Base-by-base conservation (phyloP, 1,140 invertebrate species). In the Bombus vancouverensis region DNA sequence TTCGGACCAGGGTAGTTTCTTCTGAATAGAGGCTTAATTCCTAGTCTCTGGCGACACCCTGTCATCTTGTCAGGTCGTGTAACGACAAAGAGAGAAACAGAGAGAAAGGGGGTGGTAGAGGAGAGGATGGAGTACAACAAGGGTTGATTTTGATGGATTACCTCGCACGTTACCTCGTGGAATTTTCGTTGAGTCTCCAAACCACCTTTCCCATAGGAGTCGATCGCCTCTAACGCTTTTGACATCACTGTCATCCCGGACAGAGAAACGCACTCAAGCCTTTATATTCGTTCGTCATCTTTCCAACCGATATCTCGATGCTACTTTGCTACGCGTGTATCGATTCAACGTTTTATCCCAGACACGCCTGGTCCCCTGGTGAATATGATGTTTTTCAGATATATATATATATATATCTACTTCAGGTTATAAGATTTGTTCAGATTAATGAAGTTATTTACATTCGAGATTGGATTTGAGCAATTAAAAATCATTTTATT, bases 1-100 rank as follows among this genome's bases (percentile, higher is more conserved):
- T 94, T 94, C 93, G 92, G 91, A 88, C 88, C 88, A 73, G 83
- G 71, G 77, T 47, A 85, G 88, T 91, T 92, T 92, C 89, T 92
- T 91, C 85, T 94, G 93, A 94, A 94, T 94, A 93, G 93, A 87
- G 28, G 90, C 91, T 92, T 94, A 93, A 94, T 94, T 94, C 89
- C 72, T 87, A 83, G 85, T 80, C 90, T 87, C 81, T 87, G 74
- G 84, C 65, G 90, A 91, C 91, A 87, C 88, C 81, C 87, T 83
- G 73, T 81, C 84, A 85, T 74, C 84, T 81, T 81, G 83, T 75
- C 79, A 68, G n/a, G 32, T 22, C 80, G 59, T 65, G 42, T 79
- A 28, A 62, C 28, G 73, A 87, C 79, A 82, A 77, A 77, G 73
- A 66, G 74, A 47, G 77, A 84, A 83, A 80, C 81, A 81, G 70